Evolutionary conservation across 2,113 vertebrate genomes (phyloP).

Genomic region (Apteryx mantelli): DNA sequence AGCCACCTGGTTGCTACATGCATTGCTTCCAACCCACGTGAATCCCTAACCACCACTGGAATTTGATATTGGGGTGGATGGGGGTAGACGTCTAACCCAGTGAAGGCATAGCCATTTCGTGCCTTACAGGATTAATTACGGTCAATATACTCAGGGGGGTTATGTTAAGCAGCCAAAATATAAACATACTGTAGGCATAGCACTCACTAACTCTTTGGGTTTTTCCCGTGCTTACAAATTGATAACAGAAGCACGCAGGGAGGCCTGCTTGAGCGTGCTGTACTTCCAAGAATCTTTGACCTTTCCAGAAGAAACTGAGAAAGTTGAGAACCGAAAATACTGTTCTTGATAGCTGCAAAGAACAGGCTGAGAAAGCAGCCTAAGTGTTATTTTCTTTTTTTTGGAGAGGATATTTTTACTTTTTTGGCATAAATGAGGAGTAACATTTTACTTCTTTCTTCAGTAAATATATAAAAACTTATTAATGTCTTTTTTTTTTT

Average conservation of each 20-base stretch:
- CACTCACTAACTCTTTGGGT: fast-evolving
- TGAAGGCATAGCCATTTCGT: background rate
- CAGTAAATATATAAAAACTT: background rate
- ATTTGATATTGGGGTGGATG: background rate
- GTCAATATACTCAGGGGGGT: background rate
- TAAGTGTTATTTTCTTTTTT: background rate
- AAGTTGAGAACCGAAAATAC: background rate
- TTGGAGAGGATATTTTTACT: background rate
- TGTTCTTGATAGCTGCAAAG: background rate
- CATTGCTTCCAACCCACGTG: background rate
- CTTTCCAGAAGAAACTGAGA: background rate
- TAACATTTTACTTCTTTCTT: background rate
- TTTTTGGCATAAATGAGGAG: background rate
- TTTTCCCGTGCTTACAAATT: background rate
- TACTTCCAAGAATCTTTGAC: background rate
- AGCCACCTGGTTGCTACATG: background rate
- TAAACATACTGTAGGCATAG: background rate
- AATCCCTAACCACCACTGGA: background rate
- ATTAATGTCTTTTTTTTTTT: background rate
- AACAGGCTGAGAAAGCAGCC: background rate
- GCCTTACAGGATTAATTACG: background rate
- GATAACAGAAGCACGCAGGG: background rate
- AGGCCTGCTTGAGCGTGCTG: background rate
- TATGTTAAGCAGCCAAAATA: background rate
- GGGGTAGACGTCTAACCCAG: background rate